Conservation (phyloP, 2,888 invertebrate species). For the Malachius bipustulatus region DNA sequence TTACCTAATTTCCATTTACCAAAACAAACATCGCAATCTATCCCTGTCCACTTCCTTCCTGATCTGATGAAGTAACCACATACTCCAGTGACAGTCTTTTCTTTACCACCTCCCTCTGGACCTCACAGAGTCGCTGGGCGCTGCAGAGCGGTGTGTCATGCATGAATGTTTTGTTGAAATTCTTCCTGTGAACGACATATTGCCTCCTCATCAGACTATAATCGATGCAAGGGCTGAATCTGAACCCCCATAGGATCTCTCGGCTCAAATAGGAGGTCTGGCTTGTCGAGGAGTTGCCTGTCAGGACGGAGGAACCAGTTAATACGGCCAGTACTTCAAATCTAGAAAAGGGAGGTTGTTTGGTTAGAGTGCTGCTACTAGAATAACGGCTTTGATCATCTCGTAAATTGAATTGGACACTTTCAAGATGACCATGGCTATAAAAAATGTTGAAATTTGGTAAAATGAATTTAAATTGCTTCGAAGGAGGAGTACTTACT, state of each 20-base stretch:
- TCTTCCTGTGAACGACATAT: conserved; percentile 50
- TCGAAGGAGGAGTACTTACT: too few species aligned
- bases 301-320: conserved; percentile 69
- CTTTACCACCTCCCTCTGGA: conserved; percentile 39
- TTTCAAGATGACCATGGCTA: too few species aligned
- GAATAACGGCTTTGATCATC: conserved; percentile 3
- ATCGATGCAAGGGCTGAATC: conserved; percentile 45
- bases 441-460: too few species aligned
- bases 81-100: too few species aligned
- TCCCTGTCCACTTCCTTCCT: too few species aligned
- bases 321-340: conserved; percentile 74
- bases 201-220: conserved; percentile 45
- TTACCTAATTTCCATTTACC: too few species aligned
- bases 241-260: conserved; percentile 76
- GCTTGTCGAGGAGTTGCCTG: conserved; percentile 59
- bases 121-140: conserved; percentile 66
- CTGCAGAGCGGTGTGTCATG: conserved; percentile 74
- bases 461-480: too few species aligned
- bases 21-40: too few species aligned
- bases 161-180: conserved; percentile 52
- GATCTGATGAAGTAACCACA: too few species aligned
- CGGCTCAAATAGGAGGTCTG: conserved; percentile 66
- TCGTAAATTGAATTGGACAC: conserved; percentile 3
- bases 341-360: conserved; percentile 36
- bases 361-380: background rate